phyloP scores from a whole-genome alignment of 2,888 invertebrate species.

The Caenorhabditis sulstoni region DNA sequence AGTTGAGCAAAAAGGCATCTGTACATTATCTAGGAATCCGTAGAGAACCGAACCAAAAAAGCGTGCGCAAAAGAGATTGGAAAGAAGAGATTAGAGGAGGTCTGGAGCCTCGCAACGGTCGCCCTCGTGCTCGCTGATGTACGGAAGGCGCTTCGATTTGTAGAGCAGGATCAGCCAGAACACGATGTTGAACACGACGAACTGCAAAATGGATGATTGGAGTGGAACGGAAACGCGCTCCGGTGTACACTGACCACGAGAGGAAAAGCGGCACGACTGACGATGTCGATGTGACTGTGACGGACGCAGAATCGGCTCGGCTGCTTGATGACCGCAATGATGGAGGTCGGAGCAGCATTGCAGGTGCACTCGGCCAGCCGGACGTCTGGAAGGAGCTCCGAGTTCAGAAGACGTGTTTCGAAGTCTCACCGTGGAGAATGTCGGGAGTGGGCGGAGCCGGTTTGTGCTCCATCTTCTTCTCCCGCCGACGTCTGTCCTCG shows the following conservation, averaged over 20 bases:
- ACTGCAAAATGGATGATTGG: conserved; percentile 68
- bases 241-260: conserved; percentile 48
- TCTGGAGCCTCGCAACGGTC: conserved; percentile 59
- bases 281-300: conserved; percentile 74
- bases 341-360: conserved; percentile 61
- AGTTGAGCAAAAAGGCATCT: conserved; percentile 58
- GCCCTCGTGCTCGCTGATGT: conserved; percentile 59
- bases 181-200: conserved; percentile 69
- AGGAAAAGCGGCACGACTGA: conserved; percentile 69
- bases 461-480: conserved; percentile 68
- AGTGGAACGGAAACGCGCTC: too few species aligned
- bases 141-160: conserved; percentile 69
- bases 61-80: conserved; percentile 40
- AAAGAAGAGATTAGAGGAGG: conserved; percentile 24
- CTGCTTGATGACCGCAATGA: conserved; percentile 66
- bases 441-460: conserved; percentile 73
- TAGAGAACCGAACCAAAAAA: conserved; percentile 40
- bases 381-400: conserved; percentile 61
- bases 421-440: conserved; percentile 65
- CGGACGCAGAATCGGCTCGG: conserved; percentile 66
- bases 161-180: conserved; percentile 73
- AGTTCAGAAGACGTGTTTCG: neutral
- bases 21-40: conserved; percentile 48
- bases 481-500: conserved; percentile 66
- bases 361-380: conserved; percentile 74